phyloP scores from a whole-genome alignment of 2,797 vertebrate species.

The Morus bassanus region DNA sequence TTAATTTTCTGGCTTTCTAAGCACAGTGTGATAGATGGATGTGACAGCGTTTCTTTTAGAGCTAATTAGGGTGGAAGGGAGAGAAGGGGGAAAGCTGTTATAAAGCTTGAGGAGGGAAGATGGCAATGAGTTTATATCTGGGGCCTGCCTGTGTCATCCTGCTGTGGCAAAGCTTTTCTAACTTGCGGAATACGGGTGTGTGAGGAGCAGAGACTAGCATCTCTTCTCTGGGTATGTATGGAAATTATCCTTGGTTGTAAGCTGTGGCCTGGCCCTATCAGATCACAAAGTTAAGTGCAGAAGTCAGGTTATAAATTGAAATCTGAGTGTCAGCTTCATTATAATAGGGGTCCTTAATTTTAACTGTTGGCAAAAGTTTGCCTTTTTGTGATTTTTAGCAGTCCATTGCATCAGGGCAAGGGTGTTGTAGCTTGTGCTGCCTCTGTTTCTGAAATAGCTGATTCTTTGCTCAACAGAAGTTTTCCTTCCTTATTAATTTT shows the following conservation, averaged over 20 bases:
- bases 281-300: not conserved
- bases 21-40: not conserved
- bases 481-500: not conserved
- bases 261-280: not conserved
- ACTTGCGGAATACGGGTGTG: not conserved
- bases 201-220: not conserved
- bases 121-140: fast-evolving
- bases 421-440: not conserved
- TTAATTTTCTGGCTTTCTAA: not conserved
- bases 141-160: not conserved
- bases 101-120: not conserved
- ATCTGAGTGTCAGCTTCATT: not conserved
- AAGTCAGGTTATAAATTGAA: not conserved
- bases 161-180: not conserved
- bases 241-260: not conserved
- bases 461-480: not conserved
- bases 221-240: not conserved
- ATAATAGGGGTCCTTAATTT: not conserved
- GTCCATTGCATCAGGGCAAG: not conserved
- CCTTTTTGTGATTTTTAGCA: not conserved
- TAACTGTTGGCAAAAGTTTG: not conserved
- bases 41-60: not conserved
- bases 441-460: not conserved
- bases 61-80: not conserved
- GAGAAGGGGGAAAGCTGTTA: not conserved